Evolutionary conservation across 2,888 invertebrate species (phyloP).

Genomic region (Sarcophaga variegata): DNA sequence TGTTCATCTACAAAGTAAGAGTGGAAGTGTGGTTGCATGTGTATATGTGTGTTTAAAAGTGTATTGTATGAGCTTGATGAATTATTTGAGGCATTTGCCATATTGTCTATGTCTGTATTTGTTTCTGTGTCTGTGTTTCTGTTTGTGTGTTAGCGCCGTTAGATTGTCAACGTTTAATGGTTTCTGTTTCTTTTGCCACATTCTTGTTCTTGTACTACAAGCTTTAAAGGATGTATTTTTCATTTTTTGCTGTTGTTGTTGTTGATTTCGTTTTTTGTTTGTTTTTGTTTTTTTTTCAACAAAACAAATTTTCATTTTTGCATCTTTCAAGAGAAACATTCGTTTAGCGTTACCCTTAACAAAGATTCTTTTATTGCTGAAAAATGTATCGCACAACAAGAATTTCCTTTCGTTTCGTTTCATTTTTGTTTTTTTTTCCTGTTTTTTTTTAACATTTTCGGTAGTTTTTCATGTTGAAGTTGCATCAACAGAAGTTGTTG

Average conservation of each 20-base stretch:
- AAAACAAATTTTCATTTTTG: slow-evolving; percentile 38
- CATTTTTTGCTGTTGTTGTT: no score
- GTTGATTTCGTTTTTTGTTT: not conserved
- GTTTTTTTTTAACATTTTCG: slow-evolving; percentile 12
- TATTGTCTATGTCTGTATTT: slow-evolving; percentile 43
- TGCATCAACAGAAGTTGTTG: slow-evolving; percentile 61
- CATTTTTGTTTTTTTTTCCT: slow-evolving; percentile 19
- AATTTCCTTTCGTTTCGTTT: slow-evolving; percentile 33
- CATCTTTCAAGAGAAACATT: slow-evolving; percentile 3
- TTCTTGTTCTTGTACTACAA: slow-evolving; percentile 17
- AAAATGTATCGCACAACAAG: slow-evolving; percentile 39
- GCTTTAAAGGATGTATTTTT: slow-evolving; percentile 11
- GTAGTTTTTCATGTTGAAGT: slow-evolving; percentile 45
- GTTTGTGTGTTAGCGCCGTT: slow-evolving; percentile 24
- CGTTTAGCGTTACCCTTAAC: slow-evolving; percentile 27
- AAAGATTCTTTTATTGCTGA: slow-evolving; percentile 42
- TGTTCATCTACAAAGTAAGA: not conserved
- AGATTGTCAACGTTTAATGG: slow-evolving; percentile 58
- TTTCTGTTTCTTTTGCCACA: slow-evolving; percentile 27
- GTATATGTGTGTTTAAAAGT: slow-evolving; percentile 1
- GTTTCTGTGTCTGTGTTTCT: no score
- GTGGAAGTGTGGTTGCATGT: not conserved
- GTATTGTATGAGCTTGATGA: slow-evolving; percentile 38
- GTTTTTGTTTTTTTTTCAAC: not conserved
- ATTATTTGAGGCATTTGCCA: slow-evolving; percentile 59